Percentiles rank a stretch among this genome's conserved stretches.
Conservation (phyloP, 2,113 vertebrate genomes). For the Chelonoidis abingdonii region DNA sequence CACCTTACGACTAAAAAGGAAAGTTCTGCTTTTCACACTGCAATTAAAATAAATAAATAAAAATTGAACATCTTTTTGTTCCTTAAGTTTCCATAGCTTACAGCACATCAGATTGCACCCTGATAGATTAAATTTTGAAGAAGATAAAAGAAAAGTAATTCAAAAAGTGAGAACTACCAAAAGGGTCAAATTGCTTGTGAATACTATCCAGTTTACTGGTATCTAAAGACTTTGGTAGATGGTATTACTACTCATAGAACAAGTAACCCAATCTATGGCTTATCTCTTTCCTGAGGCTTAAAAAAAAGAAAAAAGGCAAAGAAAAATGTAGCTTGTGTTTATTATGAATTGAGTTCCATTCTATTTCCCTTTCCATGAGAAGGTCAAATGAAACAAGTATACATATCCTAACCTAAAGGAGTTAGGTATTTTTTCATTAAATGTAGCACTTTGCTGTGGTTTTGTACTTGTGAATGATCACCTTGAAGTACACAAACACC, state of each 20-base stretch:
- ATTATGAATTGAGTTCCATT: accelerated
- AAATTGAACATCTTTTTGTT: not conserved
- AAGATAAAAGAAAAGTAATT: not conserved
- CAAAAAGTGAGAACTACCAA: not conserved
- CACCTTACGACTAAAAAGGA: not conserved
- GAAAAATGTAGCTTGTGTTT: not conserved
- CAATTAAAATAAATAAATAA: not conserved
- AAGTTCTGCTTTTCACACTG: not conserved
- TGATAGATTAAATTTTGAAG: not conserved
- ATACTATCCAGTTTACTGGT: not conserved
- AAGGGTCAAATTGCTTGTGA: not conserved
- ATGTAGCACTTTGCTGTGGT: not conserved
- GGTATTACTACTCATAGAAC: not conserved
- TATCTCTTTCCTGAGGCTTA: not conserved
- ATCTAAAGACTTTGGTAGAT: not conserved
- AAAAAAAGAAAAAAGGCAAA: not conserved
- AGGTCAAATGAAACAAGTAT: not conserved
- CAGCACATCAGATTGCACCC: accelerated
- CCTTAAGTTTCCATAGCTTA: not conserved
- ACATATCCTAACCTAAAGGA: not conserved
- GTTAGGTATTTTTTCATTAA: not conserved
- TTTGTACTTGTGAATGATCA: not conserved
- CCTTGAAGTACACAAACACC: not conserved
- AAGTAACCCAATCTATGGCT: accelerated
- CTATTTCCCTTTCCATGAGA: not conserved